Evolutionary conservation across 2,888 invertebrate species (phyloP).

Genomic region (Desoria tigrina): DNA sequence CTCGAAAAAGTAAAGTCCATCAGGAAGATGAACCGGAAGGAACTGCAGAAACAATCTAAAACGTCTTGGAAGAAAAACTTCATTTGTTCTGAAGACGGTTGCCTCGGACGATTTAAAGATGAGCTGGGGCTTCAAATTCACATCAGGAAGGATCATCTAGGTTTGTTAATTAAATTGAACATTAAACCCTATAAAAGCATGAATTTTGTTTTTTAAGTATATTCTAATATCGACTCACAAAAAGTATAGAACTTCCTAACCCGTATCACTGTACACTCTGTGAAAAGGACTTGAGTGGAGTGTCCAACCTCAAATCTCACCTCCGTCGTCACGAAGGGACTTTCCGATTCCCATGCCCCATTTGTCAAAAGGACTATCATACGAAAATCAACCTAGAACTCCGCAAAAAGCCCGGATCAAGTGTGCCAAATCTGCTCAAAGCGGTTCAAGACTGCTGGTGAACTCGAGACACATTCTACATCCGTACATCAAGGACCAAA

Average conservation of each 20-base stretch:
- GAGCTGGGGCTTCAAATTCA: no score
- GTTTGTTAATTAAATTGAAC: no score
- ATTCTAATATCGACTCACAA: background rate
- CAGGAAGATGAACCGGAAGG: no score
- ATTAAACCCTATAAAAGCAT: no score
- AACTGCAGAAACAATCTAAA: no score
- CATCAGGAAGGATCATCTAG: no score
- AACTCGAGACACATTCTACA: background rate
- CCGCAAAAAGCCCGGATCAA: background rate
- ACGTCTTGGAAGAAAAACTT: no score
- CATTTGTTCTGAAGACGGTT: no score
- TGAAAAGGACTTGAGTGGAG: background rate
- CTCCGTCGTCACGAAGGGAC: constrained; percentile 1
- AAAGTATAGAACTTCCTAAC: background rate
- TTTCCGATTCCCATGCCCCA: background rate
- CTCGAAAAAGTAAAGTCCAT: no score
- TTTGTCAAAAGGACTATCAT: constrained; percentile 1
- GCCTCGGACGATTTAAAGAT: no score
- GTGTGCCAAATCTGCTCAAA: constrained; percentile 1
- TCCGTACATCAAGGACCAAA: background rate
- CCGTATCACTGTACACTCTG: constrained; percentile 1
- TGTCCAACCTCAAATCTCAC: constrained; percentile 2
- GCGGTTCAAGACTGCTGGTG: background rate
- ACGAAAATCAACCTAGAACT: background rate
- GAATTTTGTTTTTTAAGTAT: background rate